Base-by-base conservation (phyloP, 2,113 vertebrate genomes). In the Pao palembangensis region DNA sequence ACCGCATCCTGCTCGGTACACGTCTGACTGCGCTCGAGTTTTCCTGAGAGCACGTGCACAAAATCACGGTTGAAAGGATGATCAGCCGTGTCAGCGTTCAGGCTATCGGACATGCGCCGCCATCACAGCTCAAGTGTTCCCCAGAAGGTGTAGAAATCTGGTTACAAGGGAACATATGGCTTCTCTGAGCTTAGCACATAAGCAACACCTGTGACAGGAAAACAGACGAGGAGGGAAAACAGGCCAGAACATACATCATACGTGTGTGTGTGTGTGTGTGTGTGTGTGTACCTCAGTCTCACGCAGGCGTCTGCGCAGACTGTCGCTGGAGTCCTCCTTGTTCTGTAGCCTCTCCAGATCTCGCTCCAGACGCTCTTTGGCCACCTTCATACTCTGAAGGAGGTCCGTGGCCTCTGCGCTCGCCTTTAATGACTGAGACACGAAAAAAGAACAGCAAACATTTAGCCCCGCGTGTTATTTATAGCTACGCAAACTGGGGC, bases 341-440 rank as follows among this genome's bases (percentile, higher is more conserved):
- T 92, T 94, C 80, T 97, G 95, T 38, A 98, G 88, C 72, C 95
- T 92, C 90, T 98, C 94, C 61, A 99, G 41, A 56, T 99, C 95
- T 13, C 93, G 91, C 83, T 99, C 97, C 4, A 95, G 90, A 2
- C 95, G 93, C 47, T 99, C 97, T 79, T 99, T 99, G 7, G 95
- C 92, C 84, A 95, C 83, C 44, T 92, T 94, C 73, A 98, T 93
- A 11, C 89, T 94, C 87, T 98, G 96, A 55, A 98, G 92, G 23
- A 94, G 92, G 74, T 99, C 97, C 0, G 96, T 93, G n/a, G 97
- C 95, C 78, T 99, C 96, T 0, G 93, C 90, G 72, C 93, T 97
- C 47, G 93, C 94, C 85, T 95, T 98, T 31, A 94, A 87, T 2
- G 96, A 93, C 96, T 98, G n/a, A 0, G 11, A 13, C 8, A 66